Evolutionary conservation across 1,140 invertebrate genomes (phyloP).

Genomic region (Laupala kohalensis): DNA sequence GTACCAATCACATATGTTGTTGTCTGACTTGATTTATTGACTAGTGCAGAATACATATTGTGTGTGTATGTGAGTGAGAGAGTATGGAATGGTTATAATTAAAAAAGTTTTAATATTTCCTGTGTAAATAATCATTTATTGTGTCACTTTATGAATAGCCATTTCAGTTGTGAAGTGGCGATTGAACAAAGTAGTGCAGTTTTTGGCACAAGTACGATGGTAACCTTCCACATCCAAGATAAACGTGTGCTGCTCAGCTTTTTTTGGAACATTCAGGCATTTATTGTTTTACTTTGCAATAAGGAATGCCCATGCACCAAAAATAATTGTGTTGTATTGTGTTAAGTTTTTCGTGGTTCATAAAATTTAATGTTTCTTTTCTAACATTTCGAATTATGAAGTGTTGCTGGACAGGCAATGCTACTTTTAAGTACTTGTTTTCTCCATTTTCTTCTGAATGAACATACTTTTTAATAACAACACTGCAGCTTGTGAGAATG

Average conservation of each 20-base stretch:
- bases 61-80: slow-evolving; percentile 7
- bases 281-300: background rate
- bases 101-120: slow-evolving; percentile 11
- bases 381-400: no score
- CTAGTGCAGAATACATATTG: slow-evolving; percentile 9
- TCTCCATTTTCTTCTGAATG: no score
- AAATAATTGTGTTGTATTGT: background rate
- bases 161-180: background rate
- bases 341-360: background rate
- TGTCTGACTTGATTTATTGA: background rate
- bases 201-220: slow-evolving; percentile 5
- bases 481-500: background rate
- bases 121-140: slow-evolving; percentile 11
- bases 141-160: background rate
- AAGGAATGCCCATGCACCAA: background rate
- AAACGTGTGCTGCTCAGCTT: background rate
- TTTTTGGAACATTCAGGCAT: background rate
- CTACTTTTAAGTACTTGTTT: no score
- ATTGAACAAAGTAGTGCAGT: slow-evolving; percentile 11
- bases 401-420: no score
- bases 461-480: background rate
- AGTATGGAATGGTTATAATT: background rate
- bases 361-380: no score
- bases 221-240: background rate
- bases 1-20: slow-evolving; percentile 12